Percentiles rank a stretch among this genome's conserved stretches.
These are phyloP conservation scores for Ianthella basta DNA, from an alignment of 37 sponge, comb jelly and placozoan genomes.

Conservation along the genomic window DNA sequence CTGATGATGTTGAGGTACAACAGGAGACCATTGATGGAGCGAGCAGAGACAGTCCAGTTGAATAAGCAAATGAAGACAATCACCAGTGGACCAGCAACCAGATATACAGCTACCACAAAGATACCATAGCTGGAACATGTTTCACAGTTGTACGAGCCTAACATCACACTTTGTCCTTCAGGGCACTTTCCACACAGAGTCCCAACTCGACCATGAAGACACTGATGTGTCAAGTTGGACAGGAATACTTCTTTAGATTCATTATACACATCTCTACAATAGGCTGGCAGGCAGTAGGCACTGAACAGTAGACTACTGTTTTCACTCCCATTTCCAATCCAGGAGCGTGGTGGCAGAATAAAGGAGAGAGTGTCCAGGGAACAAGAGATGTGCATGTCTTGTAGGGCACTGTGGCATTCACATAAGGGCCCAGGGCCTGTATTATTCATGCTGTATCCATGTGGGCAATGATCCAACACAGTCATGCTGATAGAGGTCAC, in stretches of 20 bases:
- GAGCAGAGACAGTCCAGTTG: slow-evolving; percentile 38
- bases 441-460: neutral
- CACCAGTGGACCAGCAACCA: slow-evolving; percentile 37
- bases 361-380: slow-evolving; percentile 6
- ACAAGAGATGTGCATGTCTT: neutral
- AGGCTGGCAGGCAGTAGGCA: no score
- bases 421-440: neutral
- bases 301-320: no score
- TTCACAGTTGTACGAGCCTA: slow-evolving; percentile 38
- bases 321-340: neutral
- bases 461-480: neutral
- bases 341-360: neutral
- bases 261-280: no score
- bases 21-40: slow-evolving; percentile 46
- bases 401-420: neutral
- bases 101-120: slow-evolving; percentile 3
- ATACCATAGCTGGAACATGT: slow-evolving; percentile 5
- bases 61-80: slow-evolving; percentile 21
- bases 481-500: neutral
- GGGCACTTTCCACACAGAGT: slow-evolving; percentile 55
- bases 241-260: no score
- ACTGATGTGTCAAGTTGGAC: slow-evolving; percentile 17
- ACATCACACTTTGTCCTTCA: slow-evolving; percentile 14
- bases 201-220: slow-evolving; percentile 34
- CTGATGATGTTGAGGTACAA: slow-evolving; percentile 59